Evolutionary conservation across 2,797 vertebrate species (phyloP).

Genomic region (Thamnophis elegans): DNA sequence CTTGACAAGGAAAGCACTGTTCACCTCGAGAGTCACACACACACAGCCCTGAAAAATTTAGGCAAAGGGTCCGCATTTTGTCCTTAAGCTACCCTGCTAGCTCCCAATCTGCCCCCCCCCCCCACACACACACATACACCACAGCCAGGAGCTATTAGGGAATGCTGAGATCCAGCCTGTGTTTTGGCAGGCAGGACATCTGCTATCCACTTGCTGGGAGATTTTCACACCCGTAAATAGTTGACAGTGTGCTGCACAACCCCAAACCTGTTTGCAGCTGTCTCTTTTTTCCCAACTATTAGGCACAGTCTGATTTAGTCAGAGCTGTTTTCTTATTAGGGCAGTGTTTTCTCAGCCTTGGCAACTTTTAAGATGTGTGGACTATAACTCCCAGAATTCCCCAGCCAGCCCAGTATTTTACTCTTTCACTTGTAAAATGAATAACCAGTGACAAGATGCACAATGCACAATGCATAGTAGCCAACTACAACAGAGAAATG

Average conservation of each 20-base stretch:
- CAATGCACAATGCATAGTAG: not conserved
- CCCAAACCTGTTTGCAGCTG: not conserved
- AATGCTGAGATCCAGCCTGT: not conserved
- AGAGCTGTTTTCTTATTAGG: not conserved
- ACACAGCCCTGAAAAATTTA: not conserved
- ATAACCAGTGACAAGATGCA: not conserved
- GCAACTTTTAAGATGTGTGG: not conserved
- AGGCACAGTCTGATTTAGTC: not conserved
- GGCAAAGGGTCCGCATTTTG: not conserved
- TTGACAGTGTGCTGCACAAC: not conserved
- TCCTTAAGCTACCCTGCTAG: not conserved
- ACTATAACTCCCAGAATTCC: not conserved
- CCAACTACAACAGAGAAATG: not conserved
- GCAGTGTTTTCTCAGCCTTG: not conserved
- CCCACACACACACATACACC: not conserved
- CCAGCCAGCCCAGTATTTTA: not conserved
- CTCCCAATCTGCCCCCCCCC: not conserved
- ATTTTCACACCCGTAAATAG: slow-evolving; percentile 22
- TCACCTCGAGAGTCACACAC: not conserved
- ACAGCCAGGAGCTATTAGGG: not conserved
- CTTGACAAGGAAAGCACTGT: not conserved
- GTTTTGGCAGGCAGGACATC: not conserved
- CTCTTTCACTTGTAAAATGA: not conserved
- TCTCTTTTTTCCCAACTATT: not conserved
- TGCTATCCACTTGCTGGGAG: not conserved